Conservation (phyloP, 2,797 vertebrate species). For the Oreonectes daqikongensis region DNA sequence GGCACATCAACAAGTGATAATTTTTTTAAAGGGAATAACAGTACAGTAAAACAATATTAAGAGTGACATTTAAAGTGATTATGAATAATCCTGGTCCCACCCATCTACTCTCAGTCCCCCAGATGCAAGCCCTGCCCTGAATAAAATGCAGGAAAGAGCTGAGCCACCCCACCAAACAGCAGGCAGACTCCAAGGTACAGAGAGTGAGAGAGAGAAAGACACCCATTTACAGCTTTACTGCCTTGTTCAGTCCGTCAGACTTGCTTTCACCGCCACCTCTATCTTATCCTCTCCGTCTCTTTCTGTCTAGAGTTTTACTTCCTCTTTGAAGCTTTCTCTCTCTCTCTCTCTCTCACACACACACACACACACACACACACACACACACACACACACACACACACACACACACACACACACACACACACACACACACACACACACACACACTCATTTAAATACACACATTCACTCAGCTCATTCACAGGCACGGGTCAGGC, state of each 20-base stretch:
- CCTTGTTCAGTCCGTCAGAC: conserved; percentile 69
- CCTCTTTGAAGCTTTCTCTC: conserved; percentile 41
- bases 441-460: conserved; percentile 63
- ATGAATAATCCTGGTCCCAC: conserved; percentile 75
- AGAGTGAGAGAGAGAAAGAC: conserved; percentile 64
- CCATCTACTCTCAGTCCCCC: conserved; percentile 66
- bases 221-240: conserved; percentile 72
- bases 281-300: conserved; percentile 45
- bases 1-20: not conserved
- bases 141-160: conserved; percentile 74
- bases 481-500: conserved; percentile 74
- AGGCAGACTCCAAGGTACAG: conserved; percentile 61
- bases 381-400: conserved; percentile 63
- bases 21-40: conserved; percentile 13
- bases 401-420: conserved; percentile 72
- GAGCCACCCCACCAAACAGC: conserved; percentile 66
- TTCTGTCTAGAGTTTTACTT: conserved; percentile 40
- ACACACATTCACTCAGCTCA: conserved; percentile 76
- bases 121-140: conserved; percentile 77
- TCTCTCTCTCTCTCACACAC: conserved; percentile 56
- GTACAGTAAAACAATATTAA: conserved; percentile 25
- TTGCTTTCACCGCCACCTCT: conserved; percentile 50
- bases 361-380: too few relatives aligned
- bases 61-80: conserved; percentile 66
- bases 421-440: too few relatives aligned